Percentiles rank a stretch among this genome's conserved stretches.
Evolutionary conservation across 2,888 invertebrate genomes (phyloP).

Genomic region (Neoascia interrupta): DNA sequence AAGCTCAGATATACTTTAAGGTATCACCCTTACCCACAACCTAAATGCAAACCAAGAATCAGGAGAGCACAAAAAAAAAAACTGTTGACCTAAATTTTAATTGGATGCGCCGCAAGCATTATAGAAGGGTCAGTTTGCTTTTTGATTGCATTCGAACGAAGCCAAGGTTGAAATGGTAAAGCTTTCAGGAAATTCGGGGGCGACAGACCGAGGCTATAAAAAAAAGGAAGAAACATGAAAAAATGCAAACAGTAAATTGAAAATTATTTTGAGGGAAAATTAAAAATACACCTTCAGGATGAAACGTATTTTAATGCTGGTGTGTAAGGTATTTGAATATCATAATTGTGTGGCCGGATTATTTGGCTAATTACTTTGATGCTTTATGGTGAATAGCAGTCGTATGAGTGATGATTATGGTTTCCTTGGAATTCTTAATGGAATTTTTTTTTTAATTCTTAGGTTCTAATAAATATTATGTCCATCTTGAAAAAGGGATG

Average conservation of each 20-base stretch:
- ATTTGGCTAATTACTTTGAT: conserved; percentile 53
- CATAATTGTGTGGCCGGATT: conserved; percentile 47
- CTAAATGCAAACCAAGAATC: conserved; percentile 28
- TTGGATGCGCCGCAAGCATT: conserved; percentile 56
- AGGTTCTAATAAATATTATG: too few species aligned
- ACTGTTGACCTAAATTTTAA: conserved; percentile 67
- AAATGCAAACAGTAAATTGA: conserved; percentile 48
- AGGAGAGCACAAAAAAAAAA: conserved; percentile 16
- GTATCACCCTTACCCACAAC: conserved; percentile 37
- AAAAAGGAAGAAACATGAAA: conserved; percentile 9
- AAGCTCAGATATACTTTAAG: conserved; percentile 33
- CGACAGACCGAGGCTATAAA: conserved; percentile 42
- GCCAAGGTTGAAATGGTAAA: neutral
- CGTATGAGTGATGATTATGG: neutral
- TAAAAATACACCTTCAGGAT: conserved; percentile 54
- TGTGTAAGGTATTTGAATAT: conserved; percentile 53
- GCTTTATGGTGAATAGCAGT: conserved; percentile 6
- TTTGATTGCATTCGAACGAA: conserved; percentile 34
- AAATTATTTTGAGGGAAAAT: conserved; percentile 45
- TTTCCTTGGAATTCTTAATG: neutral
- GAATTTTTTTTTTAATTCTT: too few species aligned
- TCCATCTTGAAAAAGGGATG: too few species aligned
- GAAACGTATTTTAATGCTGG: conserved; percentile 22
- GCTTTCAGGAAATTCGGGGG: conserved; percentile 35
- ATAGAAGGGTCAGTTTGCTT: conserved; percentile 67